Evolutionary conservation across 2,113 vertebrate genomes (phyloP), one percentile per base, ranked within the genome.

Genomic region (Rhinoptilus africanus): DNA sequence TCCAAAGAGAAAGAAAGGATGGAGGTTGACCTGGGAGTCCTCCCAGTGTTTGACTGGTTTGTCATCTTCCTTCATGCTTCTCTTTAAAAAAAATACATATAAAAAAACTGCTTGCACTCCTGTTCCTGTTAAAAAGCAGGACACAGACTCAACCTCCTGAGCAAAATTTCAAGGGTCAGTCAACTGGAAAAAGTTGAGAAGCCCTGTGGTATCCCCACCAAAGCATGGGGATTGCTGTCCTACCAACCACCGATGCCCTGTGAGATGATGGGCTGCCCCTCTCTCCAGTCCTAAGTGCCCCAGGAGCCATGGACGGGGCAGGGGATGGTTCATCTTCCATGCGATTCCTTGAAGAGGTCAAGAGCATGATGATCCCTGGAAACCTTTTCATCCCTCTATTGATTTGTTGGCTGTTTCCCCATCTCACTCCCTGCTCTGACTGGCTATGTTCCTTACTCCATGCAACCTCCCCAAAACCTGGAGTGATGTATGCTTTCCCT

Each of bases 171-270:
- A 47, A 32, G 14, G 14, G 18, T 35, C 37, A 68, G 27, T 10
- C 37, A 34, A 24, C 9, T 30, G 13, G 11, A 35, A 48, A 63
- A 39, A 4, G 2, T 2, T 23, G 57, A 67, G 62, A 71, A 91
- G n/a, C 9, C 30, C 51, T 18, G 21, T 54, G 35, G 23, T 66
- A 35, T 10, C n/a, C 8, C 26, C 32, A 28, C 7, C 3, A 5
- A 14, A 45, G 28, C 51, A 21, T 11, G 5, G 23, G 43, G 10
- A 63, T 37, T 1, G 7, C 64, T 48, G 35, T 48, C n/a, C 92
- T 75, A 27, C 45, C 1, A 11, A 22, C 17, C 41, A 14, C n/a
- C 1, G 1, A 3, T 23, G 30, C 4, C 39, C n/a, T 1, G 0
- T 14, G 32, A 54, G 41, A 34, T 3, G 21, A 26, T 27, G 32